Conservation (phyloP, 2,888 invertebrate species). For the Caenorhabditis uteleia region DNA sequence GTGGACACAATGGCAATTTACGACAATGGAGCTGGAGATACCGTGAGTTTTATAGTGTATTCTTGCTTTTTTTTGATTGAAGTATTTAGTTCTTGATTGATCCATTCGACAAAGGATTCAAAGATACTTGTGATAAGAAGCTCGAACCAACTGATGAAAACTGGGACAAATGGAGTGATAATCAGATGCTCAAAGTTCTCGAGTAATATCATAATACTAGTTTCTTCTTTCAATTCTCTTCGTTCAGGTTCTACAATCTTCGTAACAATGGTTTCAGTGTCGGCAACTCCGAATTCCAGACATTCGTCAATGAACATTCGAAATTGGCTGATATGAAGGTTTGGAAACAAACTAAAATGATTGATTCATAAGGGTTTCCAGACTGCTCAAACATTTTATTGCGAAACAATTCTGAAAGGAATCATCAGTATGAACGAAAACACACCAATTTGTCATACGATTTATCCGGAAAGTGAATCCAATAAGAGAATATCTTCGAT, state of each 20-base stretch:
- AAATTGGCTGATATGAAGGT: constrained; percentile 17
- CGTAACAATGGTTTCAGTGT: constrained; percentile 34
- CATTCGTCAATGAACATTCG: constrained; percentile 31
- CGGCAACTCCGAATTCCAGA: constrained; percentile 16
- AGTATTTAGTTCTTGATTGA: constrained; percentile 35
- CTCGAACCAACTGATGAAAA: constrained; percentile 21
- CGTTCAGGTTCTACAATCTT: constrained; percentile 40
- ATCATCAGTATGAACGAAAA: constrained; percentile 22
- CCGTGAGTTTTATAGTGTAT: no score
- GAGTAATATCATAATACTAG: constrained; percentile 6
- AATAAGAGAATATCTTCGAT: constrained; percentile 11
- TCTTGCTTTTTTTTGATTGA: neutral
- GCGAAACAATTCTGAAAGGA: constrained; percentile 40
- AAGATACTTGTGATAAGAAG: constrained; percentile 39
- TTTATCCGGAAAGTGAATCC: constrained; percentile 33
- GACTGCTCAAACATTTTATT: constrained; percentile 41
- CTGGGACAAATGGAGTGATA: constrained; percentile 25
- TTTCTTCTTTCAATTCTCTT: neutral
- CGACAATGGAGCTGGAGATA: constrained; percentile 35
- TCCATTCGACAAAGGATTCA: constrained; percentile 29
- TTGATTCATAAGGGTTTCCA: constrained; percentile 1
- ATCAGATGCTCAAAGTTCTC: constrained; percentile 19
- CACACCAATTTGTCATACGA: constrained; percentile 42
- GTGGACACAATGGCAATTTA: constrained; percentile 38
- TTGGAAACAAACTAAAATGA: neutral